Evolutionary conservation across 2,113 vertebrate genomes (phyloP).

Genomic region (Motacilla tschutschensis): DNA sequence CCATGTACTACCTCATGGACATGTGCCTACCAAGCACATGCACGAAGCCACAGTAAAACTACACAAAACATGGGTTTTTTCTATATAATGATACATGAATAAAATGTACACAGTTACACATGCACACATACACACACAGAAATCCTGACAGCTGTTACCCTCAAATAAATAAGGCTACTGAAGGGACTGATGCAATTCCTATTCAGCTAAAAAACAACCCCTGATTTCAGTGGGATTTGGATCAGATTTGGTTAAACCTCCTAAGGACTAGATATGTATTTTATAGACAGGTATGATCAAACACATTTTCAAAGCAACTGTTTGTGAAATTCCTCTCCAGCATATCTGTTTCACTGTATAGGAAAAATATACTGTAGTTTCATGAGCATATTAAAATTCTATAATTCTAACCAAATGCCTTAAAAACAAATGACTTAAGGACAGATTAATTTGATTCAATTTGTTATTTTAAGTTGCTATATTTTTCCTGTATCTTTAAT

Average conservation of each 20-base stretch:
- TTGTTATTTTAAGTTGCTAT: neutral
- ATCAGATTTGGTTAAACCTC: neutral
- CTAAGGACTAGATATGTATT: neutral
- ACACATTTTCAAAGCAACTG: neutral
- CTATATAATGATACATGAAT: neutral
- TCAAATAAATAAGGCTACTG: neutral
- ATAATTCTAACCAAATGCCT: neutral
- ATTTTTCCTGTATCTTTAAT: neutral
- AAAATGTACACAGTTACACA: neutral
- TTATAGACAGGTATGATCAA: neutral
- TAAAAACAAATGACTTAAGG: neutral
- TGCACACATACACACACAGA: neutral
- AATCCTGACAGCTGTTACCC: neutral
- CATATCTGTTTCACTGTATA: neutral
- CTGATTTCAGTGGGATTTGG: neutral
- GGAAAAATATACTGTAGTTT: neutral
- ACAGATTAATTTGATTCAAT: neutral
- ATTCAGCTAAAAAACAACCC: neutral
- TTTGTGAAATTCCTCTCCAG: neutral
- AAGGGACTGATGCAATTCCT: neutral
- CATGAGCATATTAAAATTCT: neutral
- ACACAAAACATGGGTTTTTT: neutral
- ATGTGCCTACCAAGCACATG: neutral
- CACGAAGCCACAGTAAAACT: neutral
- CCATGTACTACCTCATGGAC: neutral